These are phyloP conservation scores for Pogona vitticeps DNA, from an alignment of 2,113 vertebrate species.

Conservation along the genomic window DNA sequence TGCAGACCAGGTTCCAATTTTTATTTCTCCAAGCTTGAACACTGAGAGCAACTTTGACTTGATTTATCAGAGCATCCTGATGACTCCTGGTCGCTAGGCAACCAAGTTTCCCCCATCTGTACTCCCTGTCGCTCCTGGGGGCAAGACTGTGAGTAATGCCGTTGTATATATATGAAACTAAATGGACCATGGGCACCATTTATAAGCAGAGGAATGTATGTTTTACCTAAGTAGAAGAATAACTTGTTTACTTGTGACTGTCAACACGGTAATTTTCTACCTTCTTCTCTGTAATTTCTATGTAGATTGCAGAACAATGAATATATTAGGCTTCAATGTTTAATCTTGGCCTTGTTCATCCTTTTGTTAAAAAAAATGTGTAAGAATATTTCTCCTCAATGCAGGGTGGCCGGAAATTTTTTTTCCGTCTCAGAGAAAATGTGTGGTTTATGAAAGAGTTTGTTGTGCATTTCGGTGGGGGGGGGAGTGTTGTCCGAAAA, in stretches of 20 bases:
- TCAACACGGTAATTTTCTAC: not conserved
- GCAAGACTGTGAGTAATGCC: constrained; percentile 65
- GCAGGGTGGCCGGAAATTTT: too few relatives aligned
- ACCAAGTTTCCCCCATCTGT: constrained; percentile 60
- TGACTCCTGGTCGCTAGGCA: constrained; percentile 75
- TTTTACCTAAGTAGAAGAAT: not conserved
- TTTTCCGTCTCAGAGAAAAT: too few relatives aligned
- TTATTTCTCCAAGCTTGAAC: constrained; percentile 68
- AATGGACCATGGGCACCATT: constrained; percentile 74
- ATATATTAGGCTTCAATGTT: not conserved
- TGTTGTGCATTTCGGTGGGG: too few relatives aligned
- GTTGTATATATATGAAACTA: constrained; percentile 75
- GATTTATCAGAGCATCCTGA: constrained; percentile 73
- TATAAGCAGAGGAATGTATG: not conserved
- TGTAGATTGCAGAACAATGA: constrained; percentile 3
- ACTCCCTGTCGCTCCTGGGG: constrained; percentile 44
- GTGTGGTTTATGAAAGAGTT: too few relatives aligned
- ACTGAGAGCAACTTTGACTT: constrained; percentile 75
- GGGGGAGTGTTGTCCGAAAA: too few relatives aligned
- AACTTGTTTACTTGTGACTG: not conserved
- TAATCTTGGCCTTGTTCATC: too few relatives aligned
- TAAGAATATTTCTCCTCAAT: too few relatives aligned
- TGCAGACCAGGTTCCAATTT: constrained; percentile 58
- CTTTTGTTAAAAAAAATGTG: too few relatives aligned
- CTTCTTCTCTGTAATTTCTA: not conserved